These are phyloP conservation scores for Scyliorhinus canicula DNA, from an alignment of 2,797 vertebrate species.

Conservation along the genomic window DNA sequence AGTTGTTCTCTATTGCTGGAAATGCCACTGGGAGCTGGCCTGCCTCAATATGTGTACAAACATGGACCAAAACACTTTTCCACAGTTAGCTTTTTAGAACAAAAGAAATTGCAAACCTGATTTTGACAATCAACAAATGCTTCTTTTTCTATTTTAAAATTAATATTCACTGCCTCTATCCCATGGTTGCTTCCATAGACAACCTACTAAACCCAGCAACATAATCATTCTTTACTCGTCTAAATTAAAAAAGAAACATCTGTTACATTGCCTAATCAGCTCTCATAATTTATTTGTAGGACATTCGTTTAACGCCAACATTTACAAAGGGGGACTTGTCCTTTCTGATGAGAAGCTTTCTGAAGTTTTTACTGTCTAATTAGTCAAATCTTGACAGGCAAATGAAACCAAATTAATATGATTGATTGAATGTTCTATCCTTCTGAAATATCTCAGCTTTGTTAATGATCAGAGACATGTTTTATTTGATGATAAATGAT, in stretches of 20 bases:
- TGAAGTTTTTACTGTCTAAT: not conserved
- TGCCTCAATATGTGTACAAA: not conserved
- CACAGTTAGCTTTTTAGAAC: not conserved
- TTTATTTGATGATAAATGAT: constrained; percentile 11
- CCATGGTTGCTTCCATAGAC: not conserved
- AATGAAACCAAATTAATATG: constrained; percentile 1
- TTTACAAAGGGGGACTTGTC: not conserved
- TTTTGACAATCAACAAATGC: not conserved
- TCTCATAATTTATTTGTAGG: not conserved
- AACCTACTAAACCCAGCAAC: not conserved
- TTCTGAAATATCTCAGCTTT: not conserved
- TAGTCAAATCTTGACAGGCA: not conserved
- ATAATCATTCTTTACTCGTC: not conserved
- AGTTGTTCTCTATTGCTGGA: no score
- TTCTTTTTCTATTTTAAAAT: not conserved
- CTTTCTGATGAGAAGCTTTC: not conserved
- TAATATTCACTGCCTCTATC: not conserved
- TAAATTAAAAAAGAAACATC: not conserved
- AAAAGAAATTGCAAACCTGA: not conserved
- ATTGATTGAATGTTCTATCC: not conserved
- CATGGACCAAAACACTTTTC: not conserved
- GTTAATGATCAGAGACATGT: not conserved
- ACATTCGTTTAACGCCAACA: not conserved
- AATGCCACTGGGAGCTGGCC: no score
- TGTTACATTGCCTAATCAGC: not conserved